Evolutionary conservation across 2,888 invertebrate genomes (phyloP).

Genomic region (Rugalucina vietnamica): DNA sequence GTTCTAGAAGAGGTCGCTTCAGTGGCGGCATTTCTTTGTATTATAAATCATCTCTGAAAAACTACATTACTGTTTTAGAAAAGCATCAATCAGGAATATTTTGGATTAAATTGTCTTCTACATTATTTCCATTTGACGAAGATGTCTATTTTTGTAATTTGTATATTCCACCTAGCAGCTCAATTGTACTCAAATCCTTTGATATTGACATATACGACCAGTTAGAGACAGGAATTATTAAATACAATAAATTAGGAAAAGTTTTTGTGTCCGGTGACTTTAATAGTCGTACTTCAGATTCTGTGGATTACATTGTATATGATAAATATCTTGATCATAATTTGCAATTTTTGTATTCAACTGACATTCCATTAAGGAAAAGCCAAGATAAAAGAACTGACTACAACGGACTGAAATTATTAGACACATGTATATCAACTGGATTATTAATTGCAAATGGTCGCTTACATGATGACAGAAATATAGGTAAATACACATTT

Average conservation of each 20-base stretch:
- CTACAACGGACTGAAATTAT: background rate
- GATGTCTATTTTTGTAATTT: background rate
- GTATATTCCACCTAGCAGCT: background rate
- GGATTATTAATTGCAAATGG: background rate
- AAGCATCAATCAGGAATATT: background rate
- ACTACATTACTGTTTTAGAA: background rate
- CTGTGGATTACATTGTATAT: background rate
- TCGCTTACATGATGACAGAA: background rate
- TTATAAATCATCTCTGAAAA: background rate
- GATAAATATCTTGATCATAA: conserved; percentile 2
- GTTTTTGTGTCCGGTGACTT: conserved; percentile 13
- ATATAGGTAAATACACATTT: background rate
- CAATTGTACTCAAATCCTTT: background rate
- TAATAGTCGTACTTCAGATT: conserved; percentile 3
- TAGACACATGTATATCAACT: background rate
- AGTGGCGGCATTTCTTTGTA: background rate
- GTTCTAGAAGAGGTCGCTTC: background rate
- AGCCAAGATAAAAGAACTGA: background rate
- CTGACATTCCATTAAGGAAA: background rate
- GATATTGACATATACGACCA: conserved; percentile 7
- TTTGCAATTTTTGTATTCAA: background rate
- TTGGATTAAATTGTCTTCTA: background rate
- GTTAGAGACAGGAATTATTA: conserved; percentile 1
- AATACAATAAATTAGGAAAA: background rate
- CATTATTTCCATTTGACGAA: background rate